Evolutionary conservation across 2,113 vertebrate genomes (phyloP).

Genomic region (Misgurnus anguillicaudatus): DNA sequence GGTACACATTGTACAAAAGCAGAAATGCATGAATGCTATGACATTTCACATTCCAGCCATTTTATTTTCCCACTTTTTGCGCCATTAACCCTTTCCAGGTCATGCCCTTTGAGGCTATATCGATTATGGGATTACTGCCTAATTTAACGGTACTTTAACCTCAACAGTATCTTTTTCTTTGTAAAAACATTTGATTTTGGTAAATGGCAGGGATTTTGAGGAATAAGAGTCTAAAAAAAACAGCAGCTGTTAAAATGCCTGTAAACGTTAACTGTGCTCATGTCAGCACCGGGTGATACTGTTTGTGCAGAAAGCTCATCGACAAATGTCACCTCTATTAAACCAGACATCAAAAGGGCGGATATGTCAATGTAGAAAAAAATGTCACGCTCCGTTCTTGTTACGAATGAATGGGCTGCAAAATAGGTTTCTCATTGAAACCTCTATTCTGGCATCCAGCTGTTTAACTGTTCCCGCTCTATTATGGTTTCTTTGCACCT

Average conservation of each 20-base stretch:
- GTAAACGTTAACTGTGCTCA: constrained; percentile 6
- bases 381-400: constrained; percentile 39
- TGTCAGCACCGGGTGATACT: constrained; percentile 49
- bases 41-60: constrained; percentile 58
- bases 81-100: constrained; percentile 57
- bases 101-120: constrained; percentile 60
- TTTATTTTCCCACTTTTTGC: constrained; percentile 51
- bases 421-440: constrained; percentile 48
- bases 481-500: constrained; percentile 15
- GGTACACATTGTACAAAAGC: constrained; percentile 62
- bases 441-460: not conserved
- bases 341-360: constrained; percentile 57
- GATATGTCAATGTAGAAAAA: constrained; percentile 36
- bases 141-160: constrained; percentile 38
- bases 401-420: constrained; percentile 52
- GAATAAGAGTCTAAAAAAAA: not conserved
- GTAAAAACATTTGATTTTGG: not conserved
- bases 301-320: constrained; percentile 65
- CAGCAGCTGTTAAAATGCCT: not conserved
- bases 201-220: not conserved
- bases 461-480: constrained; percentile 4
- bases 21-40: constrained; percentile 25
- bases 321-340: constrained; percentile 60
- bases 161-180: constrained; percentile 50
- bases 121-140: constrained; percentile 57